Evolutionary conservation across 2,113 vertebrate genomes (phyloP).

Genomic region (Daphoenositta chrysoptera): DNA sequence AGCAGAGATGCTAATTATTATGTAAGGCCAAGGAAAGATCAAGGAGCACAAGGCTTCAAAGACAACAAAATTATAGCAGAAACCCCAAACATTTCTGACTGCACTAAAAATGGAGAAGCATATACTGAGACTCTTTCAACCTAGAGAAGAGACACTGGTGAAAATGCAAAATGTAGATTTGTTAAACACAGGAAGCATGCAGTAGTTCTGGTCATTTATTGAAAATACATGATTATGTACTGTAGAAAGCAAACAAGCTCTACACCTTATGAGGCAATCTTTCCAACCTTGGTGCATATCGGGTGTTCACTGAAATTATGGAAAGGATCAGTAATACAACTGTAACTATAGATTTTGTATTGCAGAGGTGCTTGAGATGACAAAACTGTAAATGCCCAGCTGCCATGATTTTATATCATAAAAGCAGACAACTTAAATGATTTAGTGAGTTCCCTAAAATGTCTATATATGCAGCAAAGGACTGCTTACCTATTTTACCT

Average conservation of each 20-base stretch:
- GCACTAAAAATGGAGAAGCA: background rate
- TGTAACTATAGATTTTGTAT: background rate
- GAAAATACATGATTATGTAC: background rate
- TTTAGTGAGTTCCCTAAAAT: background rate
- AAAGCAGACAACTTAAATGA: background rate
- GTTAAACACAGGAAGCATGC: background rate
- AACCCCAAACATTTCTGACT: background rate
- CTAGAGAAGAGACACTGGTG: background rate
- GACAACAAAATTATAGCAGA: background rate
- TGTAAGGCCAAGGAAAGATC: background rate
- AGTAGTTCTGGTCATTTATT: background rate
- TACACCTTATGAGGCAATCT: background rate
- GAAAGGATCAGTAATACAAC: background rate
- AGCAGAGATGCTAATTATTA: background rate
- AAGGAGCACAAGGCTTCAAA: background rate
- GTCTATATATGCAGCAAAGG: background rate
- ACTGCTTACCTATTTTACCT: background rate
- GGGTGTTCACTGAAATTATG: background rate
- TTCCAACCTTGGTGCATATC: background rate
- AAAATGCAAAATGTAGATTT: background rate
- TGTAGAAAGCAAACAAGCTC: background rate
- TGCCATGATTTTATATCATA: background rate
- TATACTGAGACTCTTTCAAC: background rate
- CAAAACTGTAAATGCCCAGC: background rate
- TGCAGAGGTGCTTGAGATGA: background rate